phyloP scores from a whole-genome alignment of 2,113 vertebrate species.

The Aptenodytes patagonicus region DNA sequence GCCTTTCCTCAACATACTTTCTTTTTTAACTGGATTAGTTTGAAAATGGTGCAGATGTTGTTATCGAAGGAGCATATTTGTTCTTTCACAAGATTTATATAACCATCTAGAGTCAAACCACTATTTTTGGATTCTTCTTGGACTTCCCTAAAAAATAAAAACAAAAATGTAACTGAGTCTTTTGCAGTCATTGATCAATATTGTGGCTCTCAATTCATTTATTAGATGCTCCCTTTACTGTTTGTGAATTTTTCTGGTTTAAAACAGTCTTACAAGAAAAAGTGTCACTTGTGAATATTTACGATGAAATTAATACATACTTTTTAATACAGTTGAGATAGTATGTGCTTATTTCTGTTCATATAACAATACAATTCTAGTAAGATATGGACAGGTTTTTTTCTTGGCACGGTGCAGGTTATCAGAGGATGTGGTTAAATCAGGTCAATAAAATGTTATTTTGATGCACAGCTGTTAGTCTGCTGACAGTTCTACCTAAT shows the following conservation, averaged over 20 bases:
- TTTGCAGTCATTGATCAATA: neutral
- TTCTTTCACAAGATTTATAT: neutral
- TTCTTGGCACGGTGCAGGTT: neutral
- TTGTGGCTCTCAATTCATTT: neutral
- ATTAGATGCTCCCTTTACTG: neutral
- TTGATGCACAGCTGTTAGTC: neutral
- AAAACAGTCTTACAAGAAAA: neutral
- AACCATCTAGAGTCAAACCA: neutral
- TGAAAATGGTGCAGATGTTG: neutral
- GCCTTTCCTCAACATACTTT: neutral
- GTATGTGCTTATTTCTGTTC: neutral
- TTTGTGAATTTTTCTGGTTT: neutral
- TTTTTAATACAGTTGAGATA: neutral
- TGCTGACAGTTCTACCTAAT: neutral
- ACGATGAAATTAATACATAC: constrained; percentile 20
- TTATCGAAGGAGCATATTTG: neutral
- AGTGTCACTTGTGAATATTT: constrained; percentile 29
- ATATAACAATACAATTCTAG: neutral
- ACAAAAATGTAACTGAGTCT: neutral
- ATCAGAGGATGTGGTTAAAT: neutral
- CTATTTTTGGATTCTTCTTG: neutral
- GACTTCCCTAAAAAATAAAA: neutral
- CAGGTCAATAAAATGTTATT: neutral
- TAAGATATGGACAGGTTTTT: neutral
- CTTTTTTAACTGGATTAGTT: neutral